Evolutionary conservation across 2,888 invertebrate genomes (phyloP).

Genomic region (Phorcus lineatus): DNA sequence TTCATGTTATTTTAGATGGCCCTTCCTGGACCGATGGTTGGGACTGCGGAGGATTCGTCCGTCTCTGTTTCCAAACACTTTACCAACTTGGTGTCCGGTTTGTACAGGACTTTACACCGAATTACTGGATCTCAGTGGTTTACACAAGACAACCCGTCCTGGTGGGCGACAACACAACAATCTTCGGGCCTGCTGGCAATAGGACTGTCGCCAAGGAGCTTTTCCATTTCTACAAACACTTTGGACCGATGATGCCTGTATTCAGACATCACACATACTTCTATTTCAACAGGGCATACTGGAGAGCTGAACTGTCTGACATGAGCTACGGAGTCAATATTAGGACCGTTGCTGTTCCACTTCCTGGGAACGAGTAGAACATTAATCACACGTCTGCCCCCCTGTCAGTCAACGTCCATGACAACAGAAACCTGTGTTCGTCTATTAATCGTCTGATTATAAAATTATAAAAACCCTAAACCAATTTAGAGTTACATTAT

Average conservation of each 20-base stretch:
- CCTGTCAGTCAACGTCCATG: too few species aligned
- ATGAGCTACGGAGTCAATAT: not conserved
- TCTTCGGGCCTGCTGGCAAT: constrained; percentile 45
- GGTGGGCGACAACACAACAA: constrained; percentile 57
- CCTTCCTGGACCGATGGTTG: constrained; percentile 65
- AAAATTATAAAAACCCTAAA: too few species aligned
- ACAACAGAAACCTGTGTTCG: too few species aligned
- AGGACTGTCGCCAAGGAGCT: constrained; percentile 49
- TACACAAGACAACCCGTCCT: constrained; percentile 57
- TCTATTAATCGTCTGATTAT: too few species aligned
- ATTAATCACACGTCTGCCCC: too few species aligned
- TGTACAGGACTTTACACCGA: constrained; percentile 58
- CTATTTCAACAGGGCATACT: constrained; percentile 68
- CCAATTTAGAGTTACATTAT: too few species aligned
- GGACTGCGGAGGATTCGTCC: constrained; percentile 70
- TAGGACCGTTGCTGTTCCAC: not conserved
- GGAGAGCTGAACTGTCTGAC: constrained; percentile 38
- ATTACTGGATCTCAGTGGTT: constrained; percentile 65
- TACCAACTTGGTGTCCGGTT: constrained; percentile 60
- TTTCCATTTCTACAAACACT: constrained; percentile 56
- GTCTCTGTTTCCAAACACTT: constrained; percentile 61
- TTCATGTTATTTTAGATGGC: constrained; percentile 59
- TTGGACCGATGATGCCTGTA: constrained; percentile 45
- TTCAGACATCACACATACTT: constrained; percentile 54
- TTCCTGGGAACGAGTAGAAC: not conserved